Evolutionary conservation across 2,797 vertebrate genomes (phyloP), one percentile per base, ranked within the genome.

Genomic region (Ctenosaura bakeri): DNA sequence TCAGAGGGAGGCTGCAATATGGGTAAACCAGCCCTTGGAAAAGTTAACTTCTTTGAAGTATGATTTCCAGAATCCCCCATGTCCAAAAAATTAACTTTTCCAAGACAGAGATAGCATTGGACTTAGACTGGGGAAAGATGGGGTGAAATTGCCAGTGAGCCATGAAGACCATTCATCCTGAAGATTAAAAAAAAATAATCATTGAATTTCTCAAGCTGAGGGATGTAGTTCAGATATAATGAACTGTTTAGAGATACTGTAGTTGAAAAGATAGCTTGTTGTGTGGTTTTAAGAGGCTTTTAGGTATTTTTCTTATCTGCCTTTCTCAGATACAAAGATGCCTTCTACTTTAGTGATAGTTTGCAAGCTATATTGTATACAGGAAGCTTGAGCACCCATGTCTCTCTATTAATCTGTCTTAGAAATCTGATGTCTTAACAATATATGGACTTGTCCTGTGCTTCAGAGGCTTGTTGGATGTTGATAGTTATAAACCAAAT

Each of bases 291-390:
- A 32, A 74, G 26, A 29, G 13, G 69, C 74, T 88, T 86, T 93
- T 86, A 52, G 29, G 13, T 20, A 13, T 84, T 32, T 74, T 24
- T 3, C 2, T 10, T 1, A 16, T 74, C 20, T 50, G 16, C 12
- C 32, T 56, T 74, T 74, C 32, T 56, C 50, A 35, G 9, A 22
- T 74, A 29, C 66, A 54, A 22, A 56, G 32, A 85, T 96, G 94
- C 90, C 89, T 93, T 91, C 92, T 89, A 90, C 88, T 89, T 46
- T 79, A 4, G 76, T 93, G 46, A 5, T 76, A 93, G 91, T 86
- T 93, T 88, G 84, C 32, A 91, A 94, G 87, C 20, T n/a, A 22
- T 89, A 12, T 59, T 83, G 83, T 86, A 69, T 90, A 0, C 26
- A 38, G 52, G 76, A 87, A 73, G 76, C 85, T 88, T 84, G 66